A percentile compares a stretch with the other conserved stretches of the same genome.
Conservation (phyloP, 1,140 invertebrate species). For the Drosophila repleta region DNA sequence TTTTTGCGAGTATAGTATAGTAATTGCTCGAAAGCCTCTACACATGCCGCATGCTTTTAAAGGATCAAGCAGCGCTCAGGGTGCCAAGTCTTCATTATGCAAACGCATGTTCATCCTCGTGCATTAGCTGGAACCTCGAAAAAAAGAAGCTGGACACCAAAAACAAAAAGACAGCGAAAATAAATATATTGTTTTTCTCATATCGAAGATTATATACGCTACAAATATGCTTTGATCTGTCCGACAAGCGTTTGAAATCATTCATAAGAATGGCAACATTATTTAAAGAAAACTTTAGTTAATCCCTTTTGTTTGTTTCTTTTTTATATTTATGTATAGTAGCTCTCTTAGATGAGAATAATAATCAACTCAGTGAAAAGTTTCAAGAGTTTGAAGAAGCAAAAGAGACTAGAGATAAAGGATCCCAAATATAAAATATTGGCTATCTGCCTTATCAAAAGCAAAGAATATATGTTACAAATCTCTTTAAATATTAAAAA, state of each 20-base stretch:
- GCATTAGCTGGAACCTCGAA: slow-evolving; percentile 24
- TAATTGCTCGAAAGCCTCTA: slow-evolving; percentile 28
- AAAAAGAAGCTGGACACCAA: not conserved
- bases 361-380: too few relatives aligned
- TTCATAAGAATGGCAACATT: too few relatives aligned
- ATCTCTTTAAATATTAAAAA: not conserved
- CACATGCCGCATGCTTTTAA: slow-evolving; percentile 57
- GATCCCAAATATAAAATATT: too few relatives aligned
- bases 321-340: too few relatives aligned
- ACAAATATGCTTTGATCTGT: too few relatives aligned
- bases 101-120: slow-evolving; percentile 53
- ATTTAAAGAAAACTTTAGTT: too few relatives aligned
- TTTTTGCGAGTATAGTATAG: not conserved
- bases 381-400: too few relatives aligned
- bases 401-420: too few relatives aligned
- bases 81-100: slow-evolving; percentile 59
- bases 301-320: too few relatives aligned
- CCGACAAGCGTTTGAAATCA: too few relatives aligned
- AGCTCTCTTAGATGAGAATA: too few relatives aligned
- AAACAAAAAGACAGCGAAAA: slow-evolving; percentile 8
- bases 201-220: not conserved
- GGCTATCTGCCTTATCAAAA: too few relatives aligned
- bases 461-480: not conserved
- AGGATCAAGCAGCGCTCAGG: slow-evolving; percentile 45
- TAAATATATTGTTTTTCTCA: not conserved